These are phyloP conservation scores for Spodoptera picta DNA, from an alignment of 2,888 invertebrate genomes.

Conservation along the genomic window DNA sequence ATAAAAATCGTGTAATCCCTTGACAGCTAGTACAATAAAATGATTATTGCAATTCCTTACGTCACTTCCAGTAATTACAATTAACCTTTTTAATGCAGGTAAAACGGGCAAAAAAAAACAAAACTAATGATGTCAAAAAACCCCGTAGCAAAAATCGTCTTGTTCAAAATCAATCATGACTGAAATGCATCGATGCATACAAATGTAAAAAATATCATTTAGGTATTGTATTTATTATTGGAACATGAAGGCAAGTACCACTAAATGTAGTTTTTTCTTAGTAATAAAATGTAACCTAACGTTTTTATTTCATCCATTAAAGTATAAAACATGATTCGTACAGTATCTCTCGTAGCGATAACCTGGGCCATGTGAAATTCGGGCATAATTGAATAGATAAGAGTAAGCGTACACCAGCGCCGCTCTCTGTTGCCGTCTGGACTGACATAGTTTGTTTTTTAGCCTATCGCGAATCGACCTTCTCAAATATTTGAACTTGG, in stretches of 20 bases:
- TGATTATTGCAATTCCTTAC: no score
- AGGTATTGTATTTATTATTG: conserved; percentile 7
- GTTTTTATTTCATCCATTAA: conserved; percentile 24
- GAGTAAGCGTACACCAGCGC: conserved; percentile 54
- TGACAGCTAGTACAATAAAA: no score
- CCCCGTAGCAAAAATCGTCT: neutral
- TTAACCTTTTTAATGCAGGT: no score
- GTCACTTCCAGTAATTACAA: no score
- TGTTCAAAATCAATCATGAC: conserved; percentile 6
- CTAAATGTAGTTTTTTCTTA: neutral
- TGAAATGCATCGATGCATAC: conserved; percentile 17
- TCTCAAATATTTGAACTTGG: conserved; percentile 78
- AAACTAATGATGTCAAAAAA: neutral
- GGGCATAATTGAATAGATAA: conserved; percentile 56
- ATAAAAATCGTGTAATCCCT: no score
- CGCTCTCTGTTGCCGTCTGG: conserved; percentile 61
- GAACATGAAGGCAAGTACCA: no score
- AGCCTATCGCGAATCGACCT: conserved; percentile 72
- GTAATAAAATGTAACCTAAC: conserved; percentile 17
- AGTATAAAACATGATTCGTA: conserved; percentile 45
- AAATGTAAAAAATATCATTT: conserved; percentile 20
- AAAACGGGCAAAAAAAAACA: no score
- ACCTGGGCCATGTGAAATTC: conserved; percentile 63
- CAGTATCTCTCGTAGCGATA: conserved; percentile 56
- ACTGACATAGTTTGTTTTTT: conserved; percentile 72